Base-by-base conservation (phyloP, 2,888 invertebrate genomes). In the Anorthoa munda region DNA sequence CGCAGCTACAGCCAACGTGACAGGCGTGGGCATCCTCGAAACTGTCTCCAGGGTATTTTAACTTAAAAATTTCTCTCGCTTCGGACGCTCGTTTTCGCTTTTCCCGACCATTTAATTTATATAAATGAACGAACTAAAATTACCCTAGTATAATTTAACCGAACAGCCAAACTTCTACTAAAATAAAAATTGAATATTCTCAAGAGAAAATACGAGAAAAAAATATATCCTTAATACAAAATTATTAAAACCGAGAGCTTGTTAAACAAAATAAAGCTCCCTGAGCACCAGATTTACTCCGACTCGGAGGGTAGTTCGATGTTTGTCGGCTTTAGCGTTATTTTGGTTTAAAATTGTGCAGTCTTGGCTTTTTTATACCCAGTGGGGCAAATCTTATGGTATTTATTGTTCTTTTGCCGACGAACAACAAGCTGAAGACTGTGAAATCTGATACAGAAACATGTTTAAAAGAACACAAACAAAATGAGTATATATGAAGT, bases 21-120 rank as follows among this genome's bases (percentile, higher is more conserved):
- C 74, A 79, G 26, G 68, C 59, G 66, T 69, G 58, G 80, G 66
- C 63, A 72, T 83, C 55, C 83, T 69, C 71, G 48, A 56, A 71
- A 83, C 56, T 21, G 71, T 83, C 83, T 79, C 83, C 23, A 66
- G 63, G 46, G 81, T 66, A 70, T 79, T 82, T 79, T 68, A 82
- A 82, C 83, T 82, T 74, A 70, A 83, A 82, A 78, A 71, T 79
- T 82, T 74, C n/a, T n/a, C n/a, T n/a, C 79, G 73, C 71, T 82
- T 82, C 71, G 67, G 17, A 71, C 50, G 59, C 73, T 71, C 83
- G 48, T 81, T 81, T 73, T 67, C 79, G 13, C 65, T 50, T 82
- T 79, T 74, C 60, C 50, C 79, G 23, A 31, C 65, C 79, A 74
- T 83, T 82, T 82, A 74, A 73, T 66, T n/a, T 55, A 50, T 51